phyloP scores from a whole-genome alignment of 92 coral and sea anemone genomes.

The Nematostella vectensis region DNA sequence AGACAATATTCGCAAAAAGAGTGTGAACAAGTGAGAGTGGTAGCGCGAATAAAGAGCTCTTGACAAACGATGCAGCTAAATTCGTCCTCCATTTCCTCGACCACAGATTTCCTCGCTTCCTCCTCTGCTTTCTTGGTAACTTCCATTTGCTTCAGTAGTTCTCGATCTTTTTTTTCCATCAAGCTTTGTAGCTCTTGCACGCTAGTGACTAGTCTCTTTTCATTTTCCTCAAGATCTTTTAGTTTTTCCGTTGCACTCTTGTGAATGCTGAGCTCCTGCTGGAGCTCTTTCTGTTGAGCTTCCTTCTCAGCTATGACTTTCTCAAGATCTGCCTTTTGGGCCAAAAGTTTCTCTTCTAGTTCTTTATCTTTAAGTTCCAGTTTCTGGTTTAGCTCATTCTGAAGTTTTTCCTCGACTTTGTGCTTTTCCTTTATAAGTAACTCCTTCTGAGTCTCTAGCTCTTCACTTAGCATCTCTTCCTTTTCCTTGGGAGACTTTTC shows the following conservation, averaged over 20 bases:
- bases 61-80: constrained; percentile 92
- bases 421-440: constrained; percentile 75
- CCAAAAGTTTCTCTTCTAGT: constrained; percentile 54
- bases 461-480: constrained; percentile 59
- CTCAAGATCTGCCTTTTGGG: constrained; percentile 67
- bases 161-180: constrained; percentile 66
- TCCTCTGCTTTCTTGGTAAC: constrained; percentile 88
- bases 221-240: constrained; percentile 71
- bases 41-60: constrained; percentile 84
- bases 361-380: constrained; percentile 90
- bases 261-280: constrained; percentile 40
- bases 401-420: constrained; percentile 59
- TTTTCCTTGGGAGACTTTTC: constrained; percentile 60
- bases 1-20: constrained; percentile 92
- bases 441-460: constrained; percentile 73
- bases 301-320: constrained; percentile 76
- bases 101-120: constrained; percentile 66
- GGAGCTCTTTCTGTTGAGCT: constrained; percentile 60
- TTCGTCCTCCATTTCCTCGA: constrained; percentile 98
- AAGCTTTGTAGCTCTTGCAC: constrained; percentile 61
- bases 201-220: constrained; percentile 61
- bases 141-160: constrained; percentile 67
- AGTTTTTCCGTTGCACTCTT: constrained; percentile 68
- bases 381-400: constrained; percentile 67
- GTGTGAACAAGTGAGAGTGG: constrained; percentile 83